A percentile compares a stretch with the other conserved stretches of the same genome.
phyloP scores from a whole-genome alignment of 2,797 vertebrate species.

The Microtus agrestis region DNA sequence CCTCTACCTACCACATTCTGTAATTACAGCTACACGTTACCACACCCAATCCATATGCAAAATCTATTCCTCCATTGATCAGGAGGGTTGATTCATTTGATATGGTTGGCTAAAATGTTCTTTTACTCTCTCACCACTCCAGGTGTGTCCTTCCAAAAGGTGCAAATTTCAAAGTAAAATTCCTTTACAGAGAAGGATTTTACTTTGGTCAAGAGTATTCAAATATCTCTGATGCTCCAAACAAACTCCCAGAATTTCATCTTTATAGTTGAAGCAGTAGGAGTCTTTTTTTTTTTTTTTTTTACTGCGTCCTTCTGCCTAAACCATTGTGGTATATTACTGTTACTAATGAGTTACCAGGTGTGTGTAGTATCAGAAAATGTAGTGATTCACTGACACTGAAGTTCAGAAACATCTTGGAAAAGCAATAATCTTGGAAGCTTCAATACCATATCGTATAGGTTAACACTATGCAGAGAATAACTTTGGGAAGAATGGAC shows the following conservation, averaged over 20 bases:
- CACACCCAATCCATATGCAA: neutral
- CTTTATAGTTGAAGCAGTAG: neutral
- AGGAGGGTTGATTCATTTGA: neutral
- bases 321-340: neutral
- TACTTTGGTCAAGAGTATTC: neutral
- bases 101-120: neutral
- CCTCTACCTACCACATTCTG: neutral
- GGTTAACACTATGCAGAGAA: neutral
- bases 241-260: neutral
- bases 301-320: neutral
- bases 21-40: neutral
- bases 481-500: neutral
- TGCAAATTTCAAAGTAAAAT: neutral
- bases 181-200: neutral
- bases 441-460: neutral
- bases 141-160: neutral
- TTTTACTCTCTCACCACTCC: neutral
- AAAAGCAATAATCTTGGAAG: neutral
- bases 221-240: neutral
- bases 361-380: neutral
- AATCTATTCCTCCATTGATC: neutral
- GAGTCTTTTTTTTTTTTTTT: neutral
- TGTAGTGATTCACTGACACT: neutral
- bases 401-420: neutral
- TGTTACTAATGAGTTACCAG: neutral